These are phyloP conservation scores for Amblyraja radiata DNA, from an alignment of 2,797 vertebrate genomes.

Conservation along the genomic window DNA sequence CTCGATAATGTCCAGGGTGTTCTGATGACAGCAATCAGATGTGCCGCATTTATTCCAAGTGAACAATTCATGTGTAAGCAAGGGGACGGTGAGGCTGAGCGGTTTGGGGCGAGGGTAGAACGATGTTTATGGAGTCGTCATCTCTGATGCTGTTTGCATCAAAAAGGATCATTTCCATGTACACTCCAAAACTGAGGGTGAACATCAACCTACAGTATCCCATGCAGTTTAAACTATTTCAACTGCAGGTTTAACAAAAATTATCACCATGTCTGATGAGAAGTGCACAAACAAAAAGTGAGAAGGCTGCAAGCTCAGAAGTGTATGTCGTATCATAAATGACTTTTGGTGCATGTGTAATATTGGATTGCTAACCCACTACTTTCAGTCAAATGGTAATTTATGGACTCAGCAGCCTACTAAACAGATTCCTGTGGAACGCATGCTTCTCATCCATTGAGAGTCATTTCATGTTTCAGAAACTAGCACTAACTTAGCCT, in stretches of 20 bases:
- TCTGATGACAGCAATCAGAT: not conserved
- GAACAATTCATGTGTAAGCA: not conserved
- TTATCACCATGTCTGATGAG: not conserved
- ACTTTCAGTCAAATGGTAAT: constrained; percentile 8
- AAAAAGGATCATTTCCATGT: not conserved
- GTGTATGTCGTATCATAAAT: not conserved
- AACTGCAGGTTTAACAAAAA: too few species aligned
- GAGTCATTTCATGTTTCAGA: constrained; percentile 56
- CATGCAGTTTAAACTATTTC: too few species aligned
- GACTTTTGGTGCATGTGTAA: not conserved
- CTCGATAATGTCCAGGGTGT: not conserved
- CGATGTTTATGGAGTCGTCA: not conserved
- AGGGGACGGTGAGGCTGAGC: not conserved
- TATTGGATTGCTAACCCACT: not conserved
- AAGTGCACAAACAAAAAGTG: not conserved
- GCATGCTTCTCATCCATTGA: constrained; percentile 28
- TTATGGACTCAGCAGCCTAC: not conserved
- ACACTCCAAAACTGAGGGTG: not conserved
- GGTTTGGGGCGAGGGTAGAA: too few species aligned
- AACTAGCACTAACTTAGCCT: constrained; percentile 46
- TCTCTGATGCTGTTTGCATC: not conserved
- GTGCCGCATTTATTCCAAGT: too few species aligned
- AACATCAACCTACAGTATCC: too few species aligned
- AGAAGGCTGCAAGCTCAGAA: not conserved
- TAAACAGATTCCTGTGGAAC: constrained; percentile 13